Evolutionary conservation across 2,888 invertebrate genomes (phyloP).

Genomic region (Pollenia amentaria): DNA sequence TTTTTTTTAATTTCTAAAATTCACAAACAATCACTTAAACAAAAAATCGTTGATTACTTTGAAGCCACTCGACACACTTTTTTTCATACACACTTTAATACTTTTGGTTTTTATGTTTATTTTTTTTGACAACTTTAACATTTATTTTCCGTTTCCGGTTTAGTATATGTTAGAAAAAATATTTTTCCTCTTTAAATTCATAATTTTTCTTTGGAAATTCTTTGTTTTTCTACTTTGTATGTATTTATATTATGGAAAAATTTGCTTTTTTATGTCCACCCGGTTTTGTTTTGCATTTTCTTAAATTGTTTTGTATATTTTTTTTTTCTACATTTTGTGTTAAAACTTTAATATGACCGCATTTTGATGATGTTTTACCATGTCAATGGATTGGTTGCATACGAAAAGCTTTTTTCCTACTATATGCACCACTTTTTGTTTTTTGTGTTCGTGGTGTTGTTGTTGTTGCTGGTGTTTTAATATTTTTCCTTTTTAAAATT

Average conservation of each 20-base stretch:
- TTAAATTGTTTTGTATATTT: constrained; percentile 36
- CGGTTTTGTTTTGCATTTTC: constrained; percentile 58
- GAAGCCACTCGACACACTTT: constrained; percentile 9
- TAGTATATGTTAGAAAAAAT: not conserved
- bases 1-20: constrained; percentile 73
- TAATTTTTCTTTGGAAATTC: constrained; percentile 9
- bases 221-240: not conserved
- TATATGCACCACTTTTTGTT: constrained; percentile 65
- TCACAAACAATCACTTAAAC: constrained; percentile 33
- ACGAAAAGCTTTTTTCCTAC: constrained; percentile 66
- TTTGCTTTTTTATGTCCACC: constrained; percentile 35
- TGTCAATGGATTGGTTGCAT: constrained; percentile 51
- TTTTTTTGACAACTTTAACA: constrained; percentile 7
- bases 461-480: constrained; percentile 23
- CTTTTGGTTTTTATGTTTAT: not conserved
- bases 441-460: not conserved
- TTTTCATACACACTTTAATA: not conserved
- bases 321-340: constrained; percentile 51
- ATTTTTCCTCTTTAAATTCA: constrained; percentile 5
- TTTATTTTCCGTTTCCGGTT: constrained; percentile 50
- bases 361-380: constrained; percentile 66
- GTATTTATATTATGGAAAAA: constrained; percentile 17
- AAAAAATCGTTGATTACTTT: not conserved
- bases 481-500: constrained; percentile 27
- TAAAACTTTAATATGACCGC: constrained; percentile 73